These are phyloP conservation scores for Tragulus kanchil DNA, from an alignment of 2,113 vertebrate species.

Conservation along the genomic window DNA sequence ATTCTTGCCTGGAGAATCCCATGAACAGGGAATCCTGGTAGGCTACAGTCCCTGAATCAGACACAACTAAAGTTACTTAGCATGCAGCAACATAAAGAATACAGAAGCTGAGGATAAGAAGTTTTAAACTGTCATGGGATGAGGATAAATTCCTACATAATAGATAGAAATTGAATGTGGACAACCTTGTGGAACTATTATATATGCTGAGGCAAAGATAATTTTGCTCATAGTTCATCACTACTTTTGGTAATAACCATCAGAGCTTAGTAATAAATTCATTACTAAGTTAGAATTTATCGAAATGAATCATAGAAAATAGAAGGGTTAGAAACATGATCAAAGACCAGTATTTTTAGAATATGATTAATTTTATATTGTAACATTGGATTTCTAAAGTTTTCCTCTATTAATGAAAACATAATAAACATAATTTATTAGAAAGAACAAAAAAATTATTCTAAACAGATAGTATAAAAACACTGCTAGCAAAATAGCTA, in stretches of 20 bases:
- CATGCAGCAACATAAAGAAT: neutral
- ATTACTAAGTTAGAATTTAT: neutral
- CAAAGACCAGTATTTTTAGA: neutral
- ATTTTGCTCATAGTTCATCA: constrained; percentile 24
- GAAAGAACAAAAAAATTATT: constrained; percentile 16
- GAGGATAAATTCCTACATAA: neutral
- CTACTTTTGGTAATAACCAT: neutral
- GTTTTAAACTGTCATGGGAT: neutral
- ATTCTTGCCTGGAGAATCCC: too few species aligned
- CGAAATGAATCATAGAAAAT: constrained; percentile 17
- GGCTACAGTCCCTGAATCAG: too few species aligned
- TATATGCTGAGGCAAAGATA: neutral
- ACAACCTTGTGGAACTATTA: neutral
- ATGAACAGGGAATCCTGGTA: too few species aligned
- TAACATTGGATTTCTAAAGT: neutral
- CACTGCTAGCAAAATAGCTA: constrained; percentile 10
- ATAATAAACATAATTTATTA: neutral
- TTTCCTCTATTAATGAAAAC: neutral
- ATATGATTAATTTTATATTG: constrained; percentile 2
- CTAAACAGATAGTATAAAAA: constrained; percentile 27
- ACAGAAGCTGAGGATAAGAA: neutral
- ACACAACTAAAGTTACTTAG: too few species aligned
- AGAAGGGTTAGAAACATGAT: neutral
- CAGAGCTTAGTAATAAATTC: neutral
- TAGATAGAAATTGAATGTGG: neutral